Evolutionary conservation across 1,140 invertebrate genomes (phyloP), one percentile per base, ranked within the genome.

Genomic region (Zaprionus capensis): DNA sequence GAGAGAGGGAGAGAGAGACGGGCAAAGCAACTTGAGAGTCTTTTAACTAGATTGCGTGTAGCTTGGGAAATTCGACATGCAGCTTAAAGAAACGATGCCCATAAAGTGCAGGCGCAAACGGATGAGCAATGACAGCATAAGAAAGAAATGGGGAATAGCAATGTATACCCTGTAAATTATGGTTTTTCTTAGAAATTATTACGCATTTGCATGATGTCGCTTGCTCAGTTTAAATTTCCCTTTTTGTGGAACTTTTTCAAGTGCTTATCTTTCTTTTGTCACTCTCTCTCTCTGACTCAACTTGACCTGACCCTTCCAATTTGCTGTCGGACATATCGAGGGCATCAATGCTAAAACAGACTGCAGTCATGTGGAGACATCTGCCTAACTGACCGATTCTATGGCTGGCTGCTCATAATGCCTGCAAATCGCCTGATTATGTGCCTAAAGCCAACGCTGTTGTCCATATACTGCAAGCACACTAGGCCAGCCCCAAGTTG

Each of bases 391-490:
- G 59, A 36, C 46, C 61, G 24, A 44, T 58, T 58, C 12, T 51
- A 46, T 12, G 15, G 62, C 70, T 44, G 46, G 24, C 38, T 57
- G 51, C 34, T 70, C 64, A 55, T 88, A 87, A 87, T 90, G 84
- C 85, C 78, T 81, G 86, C 81, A 91, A 88, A 88, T 88, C 76
- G 85, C 59, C 85, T 80, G 85, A 88, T 88, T 88, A 90, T 82
- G 79, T 80, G 85, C 79, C 71, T 71, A 76, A 78, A 73, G 77
- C 68, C 62, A 36, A 20, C 41, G 49, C 66, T 57, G 65, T 14
- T 56, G 74, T 28, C 63, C 67, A 72, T 72, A 84, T 67, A 84
- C 69, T 24, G 56, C 57, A 46, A 24, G 49, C 14, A 65, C 55
- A 46, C 7, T 17, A 20, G 41, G n/a, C 66, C 34, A 38, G 38